phyloP scores from a whole-genome alignment of 1,140 invertebrate species.

The Hydropsyche tenuis region DNA sequence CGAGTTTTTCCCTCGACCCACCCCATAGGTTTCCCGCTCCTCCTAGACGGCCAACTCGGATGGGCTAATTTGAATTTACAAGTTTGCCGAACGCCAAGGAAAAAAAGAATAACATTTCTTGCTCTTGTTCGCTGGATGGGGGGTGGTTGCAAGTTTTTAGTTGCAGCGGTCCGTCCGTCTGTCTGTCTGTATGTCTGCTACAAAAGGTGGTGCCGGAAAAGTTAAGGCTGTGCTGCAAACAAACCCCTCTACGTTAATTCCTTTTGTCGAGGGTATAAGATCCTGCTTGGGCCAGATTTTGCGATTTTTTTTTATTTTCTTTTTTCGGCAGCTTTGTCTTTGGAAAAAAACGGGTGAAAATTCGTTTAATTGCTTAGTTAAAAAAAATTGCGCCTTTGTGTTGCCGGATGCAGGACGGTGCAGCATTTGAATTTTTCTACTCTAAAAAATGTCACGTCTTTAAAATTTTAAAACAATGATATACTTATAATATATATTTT shows the following conservation, averaged over 20 bases:
- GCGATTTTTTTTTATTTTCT: neutral
- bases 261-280: constrained; percentile 38
- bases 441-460: no score
- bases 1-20: constrained; percentile 14
- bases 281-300: constrained; percentile 1
- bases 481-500: no score
- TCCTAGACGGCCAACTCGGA: constrained; percentile 45
- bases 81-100: constrained; percentile 38
- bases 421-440: neutral
- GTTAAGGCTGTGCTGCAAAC: constrained; percentile 37
- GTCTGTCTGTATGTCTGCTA: constrained; percentile 29
- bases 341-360: neutral
- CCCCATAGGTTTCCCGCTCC: neutral
- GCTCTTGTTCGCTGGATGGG: neutral
- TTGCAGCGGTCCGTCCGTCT: constrained; percentile 36
- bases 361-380: constrained; percentile 17
- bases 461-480: no score
- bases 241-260: constrained; percentile 46
- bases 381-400: neutral
- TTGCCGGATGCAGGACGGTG: neutral
- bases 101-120: constrained; percentile 47
- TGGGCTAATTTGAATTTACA: constrained; percentile 51
- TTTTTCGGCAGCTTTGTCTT: neutral
- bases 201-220: constrained; percentile 39
- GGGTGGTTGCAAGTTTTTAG: constrained; percentile 26